Evolutionary conservation across 2,888 invertebrate species (phyloP).

Genomic region (Diogma glabrata): DNA sequence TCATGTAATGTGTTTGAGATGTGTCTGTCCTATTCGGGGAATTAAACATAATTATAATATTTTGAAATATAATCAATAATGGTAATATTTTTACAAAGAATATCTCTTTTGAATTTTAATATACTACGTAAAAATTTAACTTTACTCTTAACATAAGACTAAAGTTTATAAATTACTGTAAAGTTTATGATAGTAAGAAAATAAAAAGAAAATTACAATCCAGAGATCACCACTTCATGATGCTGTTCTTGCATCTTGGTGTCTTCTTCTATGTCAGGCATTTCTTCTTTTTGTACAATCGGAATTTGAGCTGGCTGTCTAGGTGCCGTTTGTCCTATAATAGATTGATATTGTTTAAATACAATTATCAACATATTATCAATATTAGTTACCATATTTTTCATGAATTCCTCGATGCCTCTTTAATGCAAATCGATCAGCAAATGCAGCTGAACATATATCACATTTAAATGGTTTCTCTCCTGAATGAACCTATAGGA

Average conservation of each 20-base stretch:
- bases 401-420: constrained; percentile 79
- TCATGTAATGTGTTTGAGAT: too few relatives aligned
- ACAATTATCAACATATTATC: constrained; percentile 3
- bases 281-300: constrained; percentile 34
- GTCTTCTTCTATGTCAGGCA: constrained; percentile 34
- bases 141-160: constrained; percentile 9
- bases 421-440: constrained; percentile 76
- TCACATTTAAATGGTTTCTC: constrained; percentile 75
- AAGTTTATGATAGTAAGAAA: too few relatives aligned
- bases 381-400: constrained; percentile 54
- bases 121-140: too few relatives aligned
- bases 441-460: constrained; percentile 75
- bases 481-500: constrained; percentile 52
- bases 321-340: constrained; percentile 35
- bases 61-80: constrained; percentile 4
- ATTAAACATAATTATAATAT: too few relatives aligned
- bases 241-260: neutral
- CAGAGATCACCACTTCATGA: constrained; percentile 6
- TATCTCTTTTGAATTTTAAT: neutral
- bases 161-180: constrained; percentile 1
- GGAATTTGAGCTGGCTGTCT: constrained; percentile 27
- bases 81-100: neutral
- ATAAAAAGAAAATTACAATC: neutral
- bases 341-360: constrained; percentile 4
- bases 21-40: too few relatives aligned